Evolutionary conservation across 2,113 vertebrate genomes (phyloP).

Genomic region (Kryptolebias marmoratus): DNA sequence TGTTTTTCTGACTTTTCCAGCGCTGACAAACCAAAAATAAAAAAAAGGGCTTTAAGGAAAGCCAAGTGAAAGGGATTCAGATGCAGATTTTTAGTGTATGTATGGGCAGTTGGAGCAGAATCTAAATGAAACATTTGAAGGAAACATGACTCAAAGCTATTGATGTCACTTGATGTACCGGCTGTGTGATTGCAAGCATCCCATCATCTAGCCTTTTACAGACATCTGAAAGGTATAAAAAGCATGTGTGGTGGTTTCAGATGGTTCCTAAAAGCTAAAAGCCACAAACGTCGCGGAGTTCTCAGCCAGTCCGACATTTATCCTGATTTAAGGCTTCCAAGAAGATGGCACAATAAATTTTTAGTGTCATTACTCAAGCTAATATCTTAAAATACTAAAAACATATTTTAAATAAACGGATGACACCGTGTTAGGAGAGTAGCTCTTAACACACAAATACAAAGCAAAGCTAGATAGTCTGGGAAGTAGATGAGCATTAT

Average conservation of each 20-base stretch:
- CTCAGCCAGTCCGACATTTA: constrained; percentile 13
- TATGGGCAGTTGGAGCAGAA: not conserved
- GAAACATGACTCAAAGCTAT: not conserved
- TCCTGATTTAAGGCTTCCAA: constrained; percentile 37
- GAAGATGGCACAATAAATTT: constrained; percentile 22
- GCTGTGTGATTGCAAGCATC: constrained; percentile 5
- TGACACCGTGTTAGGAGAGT: not conserved
- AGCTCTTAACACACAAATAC: constrained; percentile 4
- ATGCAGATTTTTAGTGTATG: not conserved
- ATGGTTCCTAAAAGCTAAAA: constrained; percentile 36
- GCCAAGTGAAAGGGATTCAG: not conserved
- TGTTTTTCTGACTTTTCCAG: constrained; percentile 10
- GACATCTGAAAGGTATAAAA: constrained; percentile 34
- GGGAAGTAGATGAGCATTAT: too few relatives aligned
- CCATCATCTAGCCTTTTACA: constrained; percentile 19
- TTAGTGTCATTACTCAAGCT: constrained; percentile 16
- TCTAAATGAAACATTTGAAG: not conserved
- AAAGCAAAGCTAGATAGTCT: not conserved
- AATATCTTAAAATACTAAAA: constrained; percentile 16
- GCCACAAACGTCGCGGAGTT: constrained; percentile 11
- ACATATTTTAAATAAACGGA: not conserved
- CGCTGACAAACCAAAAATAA: not conserved
- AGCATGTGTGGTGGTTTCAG: constrained; percentile 26
- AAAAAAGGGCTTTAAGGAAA: constrained; percentile 3
- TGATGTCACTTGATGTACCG: constrained; percentile 1